A percentile compares a stretch with the other conserved stretches of the same genome.
Conservation (phyloP, 2,888 invertebrate genomes). For the Amphipyra berbera region DNA sequence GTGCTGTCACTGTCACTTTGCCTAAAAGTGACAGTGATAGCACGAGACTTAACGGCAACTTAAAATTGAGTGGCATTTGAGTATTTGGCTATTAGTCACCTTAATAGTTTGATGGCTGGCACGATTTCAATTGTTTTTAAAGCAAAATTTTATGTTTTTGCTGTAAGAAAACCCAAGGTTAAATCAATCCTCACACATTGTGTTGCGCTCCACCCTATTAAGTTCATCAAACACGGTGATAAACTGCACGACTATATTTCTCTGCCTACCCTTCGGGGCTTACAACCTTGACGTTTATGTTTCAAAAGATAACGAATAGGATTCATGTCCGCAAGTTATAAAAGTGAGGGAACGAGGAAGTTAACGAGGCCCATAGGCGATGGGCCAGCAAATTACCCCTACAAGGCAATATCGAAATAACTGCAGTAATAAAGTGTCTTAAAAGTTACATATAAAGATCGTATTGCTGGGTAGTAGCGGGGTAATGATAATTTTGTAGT, state of each 20-base stretch:
- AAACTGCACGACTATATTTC: not conserved
- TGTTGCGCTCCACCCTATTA: no score
- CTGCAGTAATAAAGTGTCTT: slow-evolving; percentile 31
- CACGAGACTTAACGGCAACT: no score
- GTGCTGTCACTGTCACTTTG: no score
- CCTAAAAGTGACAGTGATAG: no score
- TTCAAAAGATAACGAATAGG: slow-evolving; percentile 47
- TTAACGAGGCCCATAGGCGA: slow-evolving; percentile 43
- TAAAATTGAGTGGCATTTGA: no score
- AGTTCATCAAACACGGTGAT: no score
- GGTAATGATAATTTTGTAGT: not conserved
- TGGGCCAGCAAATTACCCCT: slow-evolving; percentile 37
- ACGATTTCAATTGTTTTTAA: not conserved
- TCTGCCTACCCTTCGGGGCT: slow-evolving; percentile 4
- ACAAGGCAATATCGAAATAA: slow-evolving; percentile 40
- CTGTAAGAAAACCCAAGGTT: no score
- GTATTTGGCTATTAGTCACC: no score
- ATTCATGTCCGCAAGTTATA: slow-evolving; percentile 35
- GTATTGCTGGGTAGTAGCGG: slow-evolving; percentile 3
- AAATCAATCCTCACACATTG: no score
- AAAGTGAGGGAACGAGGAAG: slow-evolving; percentile 23
- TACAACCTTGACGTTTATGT: slow-evolving; percentile 33
- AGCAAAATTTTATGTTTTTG: no score
- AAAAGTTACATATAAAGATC: slow-evolving; percentile 34
- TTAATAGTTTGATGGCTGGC: no score